These are phyloP conservation scores for Arctocebus calabarensis DNA, from an alignment of 2,797 vertebrate species.

Conservation along the genomic window DNA sequence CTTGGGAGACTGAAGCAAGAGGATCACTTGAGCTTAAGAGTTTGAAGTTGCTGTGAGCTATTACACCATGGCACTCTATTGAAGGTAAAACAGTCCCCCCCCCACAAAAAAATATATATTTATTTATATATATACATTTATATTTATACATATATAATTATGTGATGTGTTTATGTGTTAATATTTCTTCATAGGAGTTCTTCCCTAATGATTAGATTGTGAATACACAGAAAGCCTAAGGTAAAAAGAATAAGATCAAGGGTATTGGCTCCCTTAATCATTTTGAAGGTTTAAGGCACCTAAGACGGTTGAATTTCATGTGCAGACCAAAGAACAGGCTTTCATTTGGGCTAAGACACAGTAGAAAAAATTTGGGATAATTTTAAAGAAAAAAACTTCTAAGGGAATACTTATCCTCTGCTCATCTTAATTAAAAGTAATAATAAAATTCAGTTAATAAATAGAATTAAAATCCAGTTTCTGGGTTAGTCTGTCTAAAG, in stretches of 20 bases:
- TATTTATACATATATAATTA: too few species aligned
- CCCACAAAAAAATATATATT: too few species aligned
- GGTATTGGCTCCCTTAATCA: background rate
- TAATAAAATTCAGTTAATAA: background rate
- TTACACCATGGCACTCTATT: too few species aligned
- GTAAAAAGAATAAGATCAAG: background rate
- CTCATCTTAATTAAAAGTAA: conserved; percentile 12
- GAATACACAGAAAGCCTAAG: background rate
- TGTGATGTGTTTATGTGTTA: background rate
- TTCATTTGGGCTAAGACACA: conserved; percentile 6
- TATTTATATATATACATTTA: too few species aligned
- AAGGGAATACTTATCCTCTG: background rate
- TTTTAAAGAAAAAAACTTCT: background rate
- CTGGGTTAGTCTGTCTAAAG: background rate
- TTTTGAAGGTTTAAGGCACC: background rate
- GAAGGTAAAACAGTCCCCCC: too few species aligned
- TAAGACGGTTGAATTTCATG: background rate
- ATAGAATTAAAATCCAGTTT: conserved; percentile 22
- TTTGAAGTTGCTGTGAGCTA: too few species aligned
- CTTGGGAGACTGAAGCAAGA: too few species aligned
- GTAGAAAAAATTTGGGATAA: conserved; percentile 34
- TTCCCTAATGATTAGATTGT: background rate
- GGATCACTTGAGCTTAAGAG: too few species aligned
- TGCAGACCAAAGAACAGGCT: background rate
- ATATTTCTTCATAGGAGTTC: background rate